Evolutionary conservation across 2,797 vertebrate genomes (phyloP).

Genomic region (Simalia tracyae): DNA sequence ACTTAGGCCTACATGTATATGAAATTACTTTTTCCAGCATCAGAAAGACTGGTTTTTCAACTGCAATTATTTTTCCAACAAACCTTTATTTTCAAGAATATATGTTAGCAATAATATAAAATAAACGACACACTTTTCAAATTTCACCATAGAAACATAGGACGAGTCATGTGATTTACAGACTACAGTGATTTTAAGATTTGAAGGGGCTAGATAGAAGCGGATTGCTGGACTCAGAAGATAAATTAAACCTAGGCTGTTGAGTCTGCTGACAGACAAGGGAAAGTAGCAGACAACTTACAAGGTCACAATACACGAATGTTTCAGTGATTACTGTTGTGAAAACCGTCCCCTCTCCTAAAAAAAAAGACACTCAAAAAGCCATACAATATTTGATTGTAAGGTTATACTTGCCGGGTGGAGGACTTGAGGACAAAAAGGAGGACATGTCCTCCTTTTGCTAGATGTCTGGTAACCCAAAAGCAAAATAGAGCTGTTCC

Average conservation of each 20-base stretch:
- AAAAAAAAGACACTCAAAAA: not conserved
- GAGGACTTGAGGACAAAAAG: not conserved
- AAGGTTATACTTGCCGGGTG: not conserved
- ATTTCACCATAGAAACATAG: not conserved
- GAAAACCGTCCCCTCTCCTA: not conserved
- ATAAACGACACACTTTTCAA: not conserved
- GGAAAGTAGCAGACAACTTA: not conserved
- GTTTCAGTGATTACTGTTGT: not conserved
- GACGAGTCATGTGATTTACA: not conserved
- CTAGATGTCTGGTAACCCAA: not conserved
- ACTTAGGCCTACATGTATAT: not conserved
- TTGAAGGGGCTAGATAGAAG: not conserved
- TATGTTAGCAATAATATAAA: not conserved
- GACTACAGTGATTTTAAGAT: not conserved
- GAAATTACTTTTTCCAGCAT: not conserved
- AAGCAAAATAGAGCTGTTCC: not conserved
- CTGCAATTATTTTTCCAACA: not conserved
- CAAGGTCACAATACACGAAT: not conserved
- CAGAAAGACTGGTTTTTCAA: not conserved
- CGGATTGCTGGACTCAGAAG: not conserved
- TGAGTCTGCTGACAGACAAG: not conserved
- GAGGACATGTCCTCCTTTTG: not conserved
- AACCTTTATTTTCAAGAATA: not conserved
- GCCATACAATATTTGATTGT: not conserved
- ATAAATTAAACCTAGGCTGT: not conserved